phyloP scores from a whole-genome alignment of 2,797 vertebrate species.

The Echiichthys vipera region DNA sequence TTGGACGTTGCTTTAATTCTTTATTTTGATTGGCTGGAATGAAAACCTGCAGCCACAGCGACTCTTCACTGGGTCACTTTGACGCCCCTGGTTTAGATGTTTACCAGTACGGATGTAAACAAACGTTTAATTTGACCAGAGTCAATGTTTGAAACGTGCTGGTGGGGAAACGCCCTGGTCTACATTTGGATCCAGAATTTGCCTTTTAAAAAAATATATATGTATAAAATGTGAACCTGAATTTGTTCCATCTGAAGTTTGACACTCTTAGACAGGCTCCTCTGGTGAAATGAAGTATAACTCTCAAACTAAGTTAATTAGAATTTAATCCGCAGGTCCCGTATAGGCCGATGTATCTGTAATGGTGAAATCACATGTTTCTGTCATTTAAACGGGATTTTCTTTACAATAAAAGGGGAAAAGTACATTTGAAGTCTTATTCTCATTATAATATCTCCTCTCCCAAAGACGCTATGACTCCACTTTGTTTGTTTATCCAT shows the following conservation, averaged over 20 bases:
- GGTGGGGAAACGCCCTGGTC: neutral
- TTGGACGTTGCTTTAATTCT: too few relatives aligned
- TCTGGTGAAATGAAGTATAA: neutral
- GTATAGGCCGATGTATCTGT: neutral
- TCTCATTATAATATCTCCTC: slow-evolving; percentile 16
- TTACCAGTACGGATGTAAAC: neutral
- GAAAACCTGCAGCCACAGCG: too few relatives aligned
- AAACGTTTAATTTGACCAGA: too few relatives aligned
- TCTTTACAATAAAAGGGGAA: neutral
- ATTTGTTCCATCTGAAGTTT: neutral
- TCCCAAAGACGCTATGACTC: too few relatives aligned
- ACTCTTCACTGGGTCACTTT: too few relatives aligned
- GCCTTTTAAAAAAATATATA: neutral
- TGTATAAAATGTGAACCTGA: neutral
- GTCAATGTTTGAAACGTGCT: neutral
- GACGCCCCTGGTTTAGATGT: too few relatives aligned
- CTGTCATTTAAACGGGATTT: neutral
- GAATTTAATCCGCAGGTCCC: neutral
- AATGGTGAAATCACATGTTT: neutral
- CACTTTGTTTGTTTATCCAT: too few relatives aligned
- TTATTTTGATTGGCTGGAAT: too few relatives aligned
- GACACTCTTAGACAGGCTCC: too few relatives aligned
- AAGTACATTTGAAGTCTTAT: neutral
- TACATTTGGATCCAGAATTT: neutral
- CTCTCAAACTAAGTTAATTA: neutral